Conservation (phyloP, 2,113 vertebrate genomes). For the Microcebus lehilahytsara region DNA sequence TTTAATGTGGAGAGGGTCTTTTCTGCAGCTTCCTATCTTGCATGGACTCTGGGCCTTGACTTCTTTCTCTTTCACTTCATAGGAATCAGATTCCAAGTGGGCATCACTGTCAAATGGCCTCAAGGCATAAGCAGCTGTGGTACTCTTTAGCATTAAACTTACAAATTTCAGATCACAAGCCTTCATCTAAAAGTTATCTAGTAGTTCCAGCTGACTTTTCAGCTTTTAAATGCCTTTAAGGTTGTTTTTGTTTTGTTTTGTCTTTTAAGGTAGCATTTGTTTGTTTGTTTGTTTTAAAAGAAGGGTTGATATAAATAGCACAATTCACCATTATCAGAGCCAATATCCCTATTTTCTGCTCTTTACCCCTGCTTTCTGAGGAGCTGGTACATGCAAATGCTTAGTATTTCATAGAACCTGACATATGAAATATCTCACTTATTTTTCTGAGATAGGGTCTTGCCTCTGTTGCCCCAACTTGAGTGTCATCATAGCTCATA, state of each 20-base stretch:
- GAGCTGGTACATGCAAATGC: neutral
- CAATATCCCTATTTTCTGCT: neutral
- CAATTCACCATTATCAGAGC: neutral
- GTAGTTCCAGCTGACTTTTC: neutral
- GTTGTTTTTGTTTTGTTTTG: neutral
- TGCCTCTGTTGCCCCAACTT: too few relatives aligned
- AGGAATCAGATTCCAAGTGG: neutral
- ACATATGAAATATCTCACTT: neutral
- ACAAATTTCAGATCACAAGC: neutral
- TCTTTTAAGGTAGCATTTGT: neutral
- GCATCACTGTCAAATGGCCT: neutral
- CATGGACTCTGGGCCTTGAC: neutral
- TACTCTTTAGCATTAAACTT: neutral
- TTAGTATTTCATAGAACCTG: neutral
- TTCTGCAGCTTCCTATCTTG: neutral
- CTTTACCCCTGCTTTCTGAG: neutral
- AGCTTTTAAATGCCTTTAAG: neutral
- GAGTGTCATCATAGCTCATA: too few relatives aligned
- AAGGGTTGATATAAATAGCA: neutral
- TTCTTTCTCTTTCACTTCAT: neutral
- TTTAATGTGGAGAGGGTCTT: neutral
- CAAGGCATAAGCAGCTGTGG: neutral
- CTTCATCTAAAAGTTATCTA: neutral
- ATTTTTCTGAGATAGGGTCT: too few relatives aligned
- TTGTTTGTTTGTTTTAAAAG: neutral